Conservation (phyloP, 2,888 invertebrate genomes). For the Tridacna gigas region DNA sequence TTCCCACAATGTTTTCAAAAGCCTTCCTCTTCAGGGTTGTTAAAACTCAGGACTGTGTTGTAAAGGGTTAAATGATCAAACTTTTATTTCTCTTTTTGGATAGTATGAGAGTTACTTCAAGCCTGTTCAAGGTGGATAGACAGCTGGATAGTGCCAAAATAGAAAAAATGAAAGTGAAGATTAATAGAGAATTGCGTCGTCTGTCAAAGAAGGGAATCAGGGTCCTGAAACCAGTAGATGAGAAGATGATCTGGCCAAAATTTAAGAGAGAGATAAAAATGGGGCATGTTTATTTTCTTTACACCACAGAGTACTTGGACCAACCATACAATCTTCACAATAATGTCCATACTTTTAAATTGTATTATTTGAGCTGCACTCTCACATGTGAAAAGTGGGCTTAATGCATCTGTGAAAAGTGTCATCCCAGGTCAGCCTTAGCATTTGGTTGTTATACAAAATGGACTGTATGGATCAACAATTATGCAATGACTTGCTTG, state of each 20-base stretch:
- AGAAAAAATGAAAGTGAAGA: constrained; percentile 91
- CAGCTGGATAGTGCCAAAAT: constrained; percentile 93
- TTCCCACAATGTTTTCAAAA: constrained; percentile 1
- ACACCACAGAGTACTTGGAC: too few relatives aligned
- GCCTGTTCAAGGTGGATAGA: constrained; percentile 85
- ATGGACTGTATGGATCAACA: too few relatives aligned
- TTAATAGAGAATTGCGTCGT: constrained; percentile 94
- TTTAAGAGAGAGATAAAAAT: constrained; percentile 84
- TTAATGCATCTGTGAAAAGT: too few relatives aligned
- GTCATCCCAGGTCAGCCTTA: too few relatives aligned
- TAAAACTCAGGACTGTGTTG: background rate
- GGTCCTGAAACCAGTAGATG: constrained; percentile 95
- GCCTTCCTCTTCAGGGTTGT: background rate
- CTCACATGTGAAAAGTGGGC: too few relatives aligned
- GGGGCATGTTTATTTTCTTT: constrained; percentile 41
- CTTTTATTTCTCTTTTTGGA: background rate
- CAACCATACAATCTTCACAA: too few relatives aligned
- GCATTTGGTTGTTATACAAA: too few relatives aligned
- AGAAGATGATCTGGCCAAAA: constrained; percentile 90
- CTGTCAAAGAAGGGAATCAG: constrained; percentile 91
- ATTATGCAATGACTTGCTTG: too few relatives aligned
- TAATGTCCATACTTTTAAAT: too few relatives aligned
- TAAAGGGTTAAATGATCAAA: background rate
- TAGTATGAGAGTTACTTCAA: background rate
- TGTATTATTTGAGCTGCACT: too few relatives aligned